Evolutionary conservation across 35 echinoderm and acorn worm genomes (phyloP).

Genomic region (Hemicentrotus pulcherrimus): DNA sequence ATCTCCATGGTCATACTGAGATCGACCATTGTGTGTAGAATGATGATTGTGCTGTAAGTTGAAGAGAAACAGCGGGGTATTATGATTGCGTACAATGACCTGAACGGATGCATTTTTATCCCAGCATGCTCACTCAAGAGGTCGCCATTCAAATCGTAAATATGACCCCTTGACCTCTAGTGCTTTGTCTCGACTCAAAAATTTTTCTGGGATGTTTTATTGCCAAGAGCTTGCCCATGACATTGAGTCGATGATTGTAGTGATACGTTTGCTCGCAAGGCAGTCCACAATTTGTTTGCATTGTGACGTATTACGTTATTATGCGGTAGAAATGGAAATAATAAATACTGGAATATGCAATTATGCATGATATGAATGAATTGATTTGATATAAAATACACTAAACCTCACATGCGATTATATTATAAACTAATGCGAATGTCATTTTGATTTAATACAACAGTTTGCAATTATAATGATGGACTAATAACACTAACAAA

Average conservation of each 20-base stretch:
- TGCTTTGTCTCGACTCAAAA: neutral
- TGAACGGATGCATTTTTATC: neutral
- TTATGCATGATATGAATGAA: no score
- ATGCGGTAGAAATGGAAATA: no score
- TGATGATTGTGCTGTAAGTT: neutral
- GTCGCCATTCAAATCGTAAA: neutral
- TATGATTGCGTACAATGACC: neutral
- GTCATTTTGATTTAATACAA: neutral
- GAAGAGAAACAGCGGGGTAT: neutral
- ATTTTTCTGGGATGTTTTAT: neutral
- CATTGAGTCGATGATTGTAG: neutral
- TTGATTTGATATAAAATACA: no score
- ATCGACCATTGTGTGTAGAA: neutral
- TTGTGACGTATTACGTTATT: neutral
- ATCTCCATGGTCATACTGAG: no score
- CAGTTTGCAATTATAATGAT: neutral
- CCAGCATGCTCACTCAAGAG: neutral
- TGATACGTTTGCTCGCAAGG: neutral
- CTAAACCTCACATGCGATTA: no score
- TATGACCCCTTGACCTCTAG: neutral
- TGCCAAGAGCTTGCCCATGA: neutral
- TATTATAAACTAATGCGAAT: no score
- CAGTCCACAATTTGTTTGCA: neutral
- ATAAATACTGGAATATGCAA: no score
- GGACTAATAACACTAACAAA: neutral